Conservation (phyloP, 2,888 invertebrate species). For the Campoletis raptor region DNA sequence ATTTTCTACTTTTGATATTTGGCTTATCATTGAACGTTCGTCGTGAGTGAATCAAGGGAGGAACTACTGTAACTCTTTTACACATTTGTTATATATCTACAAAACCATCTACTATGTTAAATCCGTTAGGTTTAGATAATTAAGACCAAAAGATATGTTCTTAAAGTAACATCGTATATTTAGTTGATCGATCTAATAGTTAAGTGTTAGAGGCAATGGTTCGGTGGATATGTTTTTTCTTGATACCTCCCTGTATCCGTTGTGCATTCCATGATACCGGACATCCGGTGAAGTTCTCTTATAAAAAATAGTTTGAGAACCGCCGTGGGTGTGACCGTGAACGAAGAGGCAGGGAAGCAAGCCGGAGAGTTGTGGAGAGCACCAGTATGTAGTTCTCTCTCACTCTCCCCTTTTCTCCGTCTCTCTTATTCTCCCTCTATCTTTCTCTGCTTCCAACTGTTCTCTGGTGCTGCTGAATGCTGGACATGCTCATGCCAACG, state of each 20-base stretch:
- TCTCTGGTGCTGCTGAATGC: slow-evolving; percentile 54
- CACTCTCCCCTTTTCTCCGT: slow-evolving; percentile 72
- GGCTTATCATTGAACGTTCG: background rate
- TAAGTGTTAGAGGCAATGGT: background rate
- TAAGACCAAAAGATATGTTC: background rate
- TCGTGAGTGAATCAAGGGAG: background rate
- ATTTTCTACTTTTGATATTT: background rate
- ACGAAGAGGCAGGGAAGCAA: slow-evolving; percentile 83
- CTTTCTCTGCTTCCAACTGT: slow-evolving; percentile 49
- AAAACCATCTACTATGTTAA: background rate
- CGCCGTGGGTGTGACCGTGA: slow-evolving; percentile 84
- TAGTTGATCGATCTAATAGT: background rate
- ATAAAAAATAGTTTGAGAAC: slow-evolving; percentile 74
- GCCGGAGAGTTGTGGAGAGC: slow-evolving; percentile 81
- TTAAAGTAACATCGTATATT: background rate
- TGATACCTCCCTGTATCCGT: slow-evolving; percentile 1
- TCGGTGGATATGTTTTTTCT: background rate
- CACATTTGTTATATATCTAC: background rate
- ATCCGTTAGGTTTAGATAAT: background rate
- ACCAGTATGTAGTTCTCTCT: slow-evolving; percentile 75
- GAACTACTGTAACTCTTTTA: background rate
- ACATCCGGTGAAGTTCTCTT: slow-evolving; percentile 57
- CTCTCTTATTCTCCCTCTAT: slow-evolving; percentile 61
- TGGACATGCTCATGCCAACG: slow-evolving; percentile 66
- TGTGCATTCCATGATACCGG: slow-evolving; percentile 49